Base-by-base conservation (phyloP, 2,113 vertebrate species). In the Melanocharis versteri region DNA sequence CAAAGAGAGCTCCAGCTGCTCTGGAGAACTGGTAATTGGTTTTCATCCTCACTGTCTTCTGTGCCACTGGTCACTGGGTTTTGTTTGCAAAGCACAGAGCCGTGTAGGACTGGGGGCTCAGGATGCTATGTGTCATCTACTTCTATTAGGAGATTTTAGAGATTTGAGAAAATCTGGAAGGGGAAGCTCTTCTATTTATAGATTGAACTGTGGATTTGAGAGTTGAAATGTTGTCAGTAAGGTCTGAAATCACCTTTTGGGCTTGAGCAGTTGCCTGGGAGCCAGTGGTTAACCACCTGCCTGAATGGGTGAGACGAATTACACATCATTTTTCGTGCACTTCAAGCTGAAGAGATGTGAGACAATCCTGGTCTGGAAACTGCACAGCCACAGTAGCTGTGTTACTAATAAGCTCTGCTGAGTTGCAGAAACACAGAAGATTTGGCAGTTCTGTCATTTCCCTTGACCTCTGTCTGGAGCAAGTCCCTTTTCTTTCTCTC, bases 401-500 rank as follows among this genome's bases (percentile, higher is more conserved):
- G 53, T 39, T 71, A 58, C 90, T 73, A 61, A 48, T 70, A 69
- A 90, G 75, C 60, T 56, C 35, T 62, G 33, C 47, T 66, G 76
- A 90, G 68, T 64, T 83, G 77, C 30, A 65, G 90, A 92, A 96
- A 94, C 76, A 91, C 78, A 87, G 92, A 93, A 94, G 45, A 71
- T 93, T 93, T 89, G 69, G 42, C 82, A 83, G 48, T 87, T 97
- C 81, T 79, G 56, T 83, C 45, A 77, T 85, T 94, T 97, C 89
- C 85, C 95, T 95, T 94, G 81, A 91, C 94, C 15, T 73, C 91
- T 83, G 51, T 56, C 76, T 86, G 90, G 65, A 92, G 89, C 87
- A 95, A 91, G 95, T 95, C 94, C 91, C 72, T 83, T 93, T 93
- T 91, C 96, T 94, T 94, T 69, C 61, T 65, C 66, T 85, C 71